Percentiles rank a stretch among this genome's conserved stretches.
Conservation (phyloP, 2,113 vertebrate species). For the Corythoichthys intestinalis region DNA sequence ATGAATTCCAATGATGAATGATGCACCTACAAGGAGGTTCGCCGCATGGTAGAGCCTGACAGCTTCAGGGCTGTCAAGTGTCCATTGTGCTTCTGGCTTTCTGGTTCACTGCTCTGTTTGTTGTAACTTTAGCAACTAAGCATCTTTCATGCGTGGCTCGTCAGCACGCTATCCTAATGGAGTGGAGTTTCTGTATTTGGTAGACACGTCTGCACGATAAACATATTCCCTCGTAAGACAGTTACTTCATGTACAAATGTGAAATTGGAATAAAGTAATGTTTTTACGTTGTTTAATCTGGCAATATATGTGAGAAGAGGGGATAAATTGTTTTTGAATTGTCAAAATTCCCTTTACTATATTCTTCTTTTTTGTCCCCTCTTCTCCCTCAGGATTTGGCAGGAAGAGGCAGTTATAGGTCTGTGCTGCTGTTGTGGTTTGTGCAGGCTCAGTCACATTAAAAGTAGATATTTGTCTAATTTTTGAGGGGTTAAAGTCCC, state of each 20-base stretch:
- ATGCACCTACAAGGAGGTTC: conserved; percentile 45
- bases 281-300: conserved; percentile 28
- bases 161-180: conserved; percentile 61
- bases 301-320: conserved; percentile 57
- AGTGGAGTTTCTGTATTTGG: conserved; percentile 34
- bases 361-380: conserved; percentile 70
- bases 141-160: conserved; percentile 65
- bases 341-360: conserved; percentile 62
- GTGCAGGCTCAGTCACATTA: conserved; percentile 54
- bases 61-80: conserved; percentile 4
- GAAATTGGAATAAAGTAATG: conserved; percentile 8
- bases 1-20: not conserved
- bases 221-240: conserved; percentile 6
- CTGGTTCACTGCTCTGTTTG: conserved; percentile 71
- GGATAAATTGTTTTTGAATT: conserved; percentile 59
- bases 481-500: conserved; percentile 43
- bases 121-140: conserved; percentile 73
- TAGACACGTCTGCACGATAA: conserved; percentile 23
- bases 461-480: conserved; percentile 53
- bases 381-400: conserved; percentile 76
- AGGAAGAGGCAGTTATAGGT: conserved; percentile 71
- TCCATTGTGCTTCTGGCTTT: conserved; percentile 19
- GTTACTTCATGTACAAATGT: not conserved
- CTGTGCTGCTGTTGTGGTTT: conserved; percentile 68
- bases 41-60: conserved; percentile 3